Base-by-base conservation (phyloP, 2,888 invertebrate genomes). In the Rhagium mordax region DNA sequence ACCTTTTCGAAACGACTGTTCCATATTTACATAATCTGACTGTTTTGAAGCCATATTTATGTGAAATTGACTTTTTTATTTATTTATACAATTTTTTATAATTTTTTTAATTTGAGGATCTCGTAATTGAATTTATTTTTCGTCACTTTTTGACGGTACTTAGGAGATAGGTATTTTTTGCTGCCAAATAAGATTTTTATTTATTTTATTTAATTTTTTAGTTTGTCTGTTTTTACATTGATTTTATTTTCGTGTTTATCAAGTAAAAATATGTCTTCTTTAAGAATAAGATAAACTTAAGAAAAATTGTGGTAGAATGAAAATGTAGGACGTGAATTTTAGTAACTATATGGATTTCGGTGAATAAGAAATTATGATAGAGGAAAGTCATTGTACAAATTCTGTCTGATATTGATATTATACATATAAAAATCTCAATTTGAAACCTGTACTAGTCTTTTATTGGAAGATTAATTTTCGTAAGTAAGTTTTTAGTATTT, bases 371-470 rank as follows among this genome's bases (percentile, higher is more conserved):
- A 57, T 68, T 69, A 68, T 70, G 68, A 13, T 53, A 65, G 59
- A 24, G 68, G 74, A 70, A 68, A 74, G 71, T 73, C 51, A 69
- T 78, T 78, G 78, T 78, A 78, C 78, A 78, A 78, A 77, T 74
- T 75, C 72, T 72, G 71, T 77, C 76, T 77, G 76, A 78, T 77
- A 75, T 77, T 78, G 76, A 75, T 72, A 74, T 69, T 72, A 61
- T 72, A 61, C 66, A 66, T 49, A 70, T 49, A 70, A 73, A 78
- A 74, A 75, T 77, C 77, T 77, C 77, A 79, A 76, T 77, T 79
- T 78, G 78, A 78, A 80, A 83, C 81, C 74, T 74, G 77, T 83
- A 82, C 83, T 83, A 83, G 83, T 83, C 83, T 76, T 75, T 77
- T 53, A 53, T 75, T 76, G 73, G 75, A 81, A 77, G 72, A 78